phyloP scores from a whole-genome alignment of 2,113 vertebrate genomes.

The Motacilla tschutschensis region DNA sequence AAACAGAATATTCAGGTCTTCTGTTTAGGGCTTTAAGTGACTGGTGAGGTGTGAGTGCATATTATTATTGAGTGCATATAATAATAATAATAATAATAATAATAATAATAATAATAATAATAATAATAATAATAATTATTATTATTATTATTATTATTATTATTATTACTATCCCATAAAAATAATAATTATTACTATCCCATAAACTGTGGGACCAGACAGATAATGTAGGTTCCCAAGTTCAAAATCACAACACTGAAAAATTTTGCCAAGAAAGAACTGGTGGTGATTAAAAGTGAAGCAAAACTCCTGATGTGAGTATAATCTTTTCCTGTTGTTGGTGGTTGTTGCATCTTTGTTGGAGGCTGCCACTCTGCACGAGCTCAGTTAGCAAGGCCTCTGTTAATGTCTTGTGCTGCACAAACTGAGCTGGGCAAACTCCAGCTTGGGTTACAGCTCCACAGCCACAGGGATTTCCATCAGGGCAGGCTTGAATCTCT shows the following conservation, averaged over 20 bases:
- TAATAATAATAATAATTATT: too few relatives aligned
- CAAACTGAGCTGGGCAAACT: not conserved
- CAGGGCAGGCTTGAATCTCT: not conserved
- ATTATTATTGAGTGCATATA: not conserved
- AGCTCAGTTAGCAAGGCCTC: not conserved
- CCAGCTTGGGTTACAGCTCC: not conserved
- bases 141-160: too few relatives aligned
- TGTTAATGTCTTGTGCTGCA: not conserved
- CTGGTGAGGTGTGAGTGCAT: accelerated
- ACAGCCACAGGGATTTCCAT: not conserved
- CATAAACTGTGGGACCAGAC: not conserved
- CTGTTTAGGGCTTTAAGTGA: not conserved
- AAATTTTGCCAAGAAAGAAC: not conserved
- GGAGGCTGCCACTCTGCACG: not conserved
- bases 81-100: too few relatives aligned
- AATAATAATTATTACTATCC: too few relatives aligned
- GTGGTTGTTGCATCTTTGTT: not conserved
- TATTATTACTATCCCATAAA: too few relatives aligned
- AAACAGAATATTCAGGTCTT: not conserved
- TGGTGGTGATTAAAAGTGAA: not conserved
- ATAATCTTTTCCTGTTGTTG: not conserved
- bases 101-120: too few relatives aligned
- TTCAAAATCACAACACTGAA: not conserved
- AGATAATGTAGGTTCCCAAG: not conserved
- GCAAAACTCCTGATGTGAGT: not conserved